Base-by-base conservation (phyloP, 2,888 invertebrate species). In the Autographa gamma region DNA sequence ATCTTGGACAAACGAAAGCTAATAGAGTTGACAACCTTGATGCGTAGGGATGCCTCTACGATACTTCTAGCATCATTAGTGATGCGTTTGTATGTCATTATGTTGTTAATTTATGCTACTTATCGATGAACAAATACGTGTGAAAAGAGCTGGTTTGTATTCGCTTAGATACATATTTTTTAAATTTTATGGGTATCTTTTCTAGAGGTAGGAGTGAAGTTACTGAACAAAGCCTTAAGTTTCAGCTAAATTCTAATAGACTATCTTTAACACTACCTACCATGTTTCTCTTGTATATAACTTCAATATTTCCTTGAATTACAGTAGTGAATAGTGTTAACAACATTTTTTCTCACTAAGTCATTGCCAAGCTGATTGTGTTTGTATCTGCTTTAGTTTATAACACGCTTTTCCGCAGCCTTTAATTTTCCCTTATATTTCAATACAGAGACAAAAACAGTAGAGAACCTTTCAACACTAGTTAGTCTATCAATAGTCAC, bases 1-100 rank as follows among this genome's bases (percentile, higher is more conserved):
- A 79, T 79, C 72, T 69, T 58, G 73, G 69, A 74, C 81, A 80
- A 76, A 79, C 32, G 73, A 74, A 66, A 65, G 68, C 63, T 77
- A 74, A 82, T 76, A 54, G 63, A 76, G 60, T 72, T 77, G 80
- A 73, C 79, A 73, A 63, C 75, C 69, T 70, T 77, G 73, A 66
- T 54, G 19, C 9, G 14, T 34, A 79, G 79, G 79, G 76, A 31
- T 79, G 76, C 19, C 77, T 62, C 58, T 66, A 4, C n/a, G n/a
- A 56, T 64, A 13, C 5, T 3, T 5, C 60, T 61, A 48, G 52
- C n/a, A n/a, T n/a, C 48, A n/a, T 54, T 58, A 58, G 54, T 7
- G 19, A 60, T 9, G 6, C 18, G 34, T 56, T n/a, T 16, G 56
- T 2, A 59, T 65, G 18, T n/a, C 18, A 65, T 41, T 41, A 38